Evolutionary conservation across 2,113 vertebrate genomes (phyloP), one percentile per base, ranked within the genome.

Genomic region (Gobiocypris rarus): DNA sequence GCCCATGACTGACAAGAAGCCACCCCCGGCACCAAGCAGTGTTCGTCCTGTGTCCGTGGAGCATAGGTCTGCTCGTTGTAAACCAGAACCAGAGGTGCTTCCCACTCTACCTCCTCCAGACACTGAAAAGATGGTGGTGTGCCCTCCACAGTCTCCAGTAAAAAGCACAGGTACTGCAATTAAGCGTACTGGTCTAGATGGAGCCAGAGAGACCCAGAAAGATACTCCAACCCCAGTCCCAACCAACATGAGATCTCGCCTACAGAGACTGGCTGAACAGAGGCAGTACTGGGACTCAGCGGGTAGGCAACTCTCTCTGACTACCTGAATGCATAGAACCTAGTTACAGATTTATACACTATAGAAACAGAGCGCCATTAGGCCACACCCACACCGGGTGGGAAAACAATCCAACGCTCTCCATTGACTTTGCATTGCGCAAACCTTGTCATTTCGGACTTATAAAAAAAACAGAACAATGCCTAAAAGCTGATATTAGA

Each of bases 261-360:
- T 99, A 85, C 97, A 97, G 88, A 96, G 83, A 76, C 81, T 99
- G 75, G 97, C 95, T 22, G 93, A 95, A 13, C 96, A 97, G 87
- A 94, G 97, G 10, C 95, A 95, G 48, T 91, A 86, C 81, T 98
- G 97, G 98, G 98, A 98, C 56, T 91, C 79, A 0, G 82, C 91
- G 1, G 94, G 95, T 93, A 88, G 17, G 85, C 6, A 41, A 11
- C 24, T 24, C 22, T 24, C 22, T 15, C 6, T 48, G n/a, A 52
- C 14, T 28, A 5, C 41, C 17, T 9, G 24, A 28, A 74, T 74
- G 43, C n/a, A 28, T 38, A n/a, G 4, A 43, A 70, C 34, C 14
- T 74, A 13, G 0, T 74, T 74, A 28, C 41, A 52, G 24, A 52
- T 28, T 19, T 15, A 24, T 45, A 41, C 9, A 41, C 4, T 73